A percentile compares a stretch with the other conserved stretches of the same genome.
phyloP scores from a whole-genome alignment of 2,888 invertebrate genomes.

The Lycia hirtaria region DNA sequence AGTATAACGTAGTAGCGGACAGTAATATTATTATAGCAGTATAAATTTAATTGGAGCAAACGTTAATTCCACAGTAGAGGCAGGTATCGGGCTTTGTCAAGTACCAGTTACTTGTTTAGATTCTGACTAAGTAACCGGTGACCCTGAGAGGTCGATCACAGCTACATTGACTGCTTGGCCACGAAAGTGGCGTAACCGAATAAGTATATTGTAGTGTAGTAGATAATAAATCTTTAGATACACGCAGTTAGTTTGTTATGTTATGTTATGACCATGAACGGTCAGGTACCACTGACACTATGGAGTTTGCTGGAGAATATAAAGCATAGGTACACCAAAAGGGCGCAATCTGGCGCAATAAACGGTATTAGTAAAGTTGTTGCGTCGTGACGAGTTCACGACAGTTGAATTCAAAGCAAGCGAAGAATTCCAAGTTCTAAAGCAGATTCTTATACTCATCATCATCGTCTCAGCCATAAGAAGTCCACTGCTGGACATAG shows the following conservation, averaged over 20 bases:
- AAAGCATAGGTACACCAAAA: too few relatives aligned
- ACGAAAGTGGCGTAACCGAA: conserved; percentile 14
- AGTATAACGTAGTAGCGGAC: too few relatives aligned
- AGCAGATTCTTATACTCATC: too few relatives aligned
- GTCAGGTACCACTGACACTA: background rate
- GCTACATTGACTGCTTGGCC: conserved; percentile 11
- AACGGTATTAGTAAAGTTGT: too few relatives aligned
- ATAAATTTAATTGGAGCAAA: background rate
- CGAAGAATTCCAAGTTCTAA: too few relatives aligned
- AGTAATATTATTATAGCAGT: too few relatives aligned
- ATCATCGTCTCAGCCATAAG: too few relatives aligned
- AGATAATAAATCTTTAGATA: background rate
- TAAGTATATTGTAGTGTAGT: conserved; percentile 5
- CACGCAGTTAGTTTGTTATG: background rate
- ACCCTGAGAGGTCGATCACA: conserved; percentile 20
- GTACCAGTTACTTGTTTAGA: conserved; percentile 2
- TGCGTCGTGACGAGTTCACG: too few relatives aligned
- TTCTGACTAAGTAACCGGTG: conserved; percentile 17
- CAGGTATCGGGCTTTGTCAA: conserved; percentile 5
- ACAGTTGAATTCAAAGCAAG: too few relatives aligned
- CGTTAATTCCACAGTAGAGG: background rate
- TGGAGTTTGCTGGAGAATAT: too few relatives aligned
- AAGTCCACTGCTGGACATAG: too few relatives aligned
- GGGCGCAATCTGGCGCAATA: too few relatives aligned
- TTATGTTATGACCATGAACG: background rate